Evolutionary conservation across 2,797 vertebrate genomes (phyloP), one percentile per base, ranked within the genome.

Genomic region (Kryptopterus vitreolus): DNA sequence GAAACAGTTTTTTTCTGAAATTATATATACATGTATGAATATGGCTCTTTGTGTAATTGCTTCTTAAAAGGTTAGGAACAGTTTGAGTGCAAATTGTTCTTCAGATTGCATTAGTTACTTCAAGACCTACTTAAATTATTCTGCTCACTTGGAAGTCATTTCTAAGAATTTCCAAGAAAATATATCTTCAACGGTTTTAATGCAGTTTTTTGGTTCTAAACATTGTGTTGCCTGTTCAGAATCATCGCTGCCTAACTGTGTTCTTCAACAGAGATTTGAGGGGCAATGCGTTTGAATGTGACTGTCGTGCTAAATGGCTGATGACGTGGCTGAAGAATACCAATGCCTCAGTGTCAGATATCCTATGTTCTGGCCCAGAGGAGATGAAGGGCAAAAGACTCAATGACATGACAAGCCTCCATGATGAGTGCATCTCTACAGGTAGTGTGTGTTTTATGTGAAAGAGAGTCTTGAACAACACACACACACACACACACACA

Each of bases 231-330:
- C 3, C 20, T 13, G 35, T 4, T 57, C 3, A 74, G 50, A 68
- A 78, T 22, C 53, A 10, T 29, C 33, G 15, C 38, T 71, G 58
- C 53, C 43, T 88, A 63, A 84, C 12, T 71, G 35, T n/a, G 15
- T 81, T 65, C 16, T 81, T 57, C 58, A 50, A 76, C 91, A 99
- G 98, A 89, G 98, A 99, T 88, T 93, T 99, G 91, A 94, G 98
- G 88, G 98, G 98, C 80, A 99, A 99, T 90, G 95, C 94, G 82
- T 96, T 99, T 87, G 95, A 99, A 88, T 99, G 98, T 82, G 96
- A 99, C 92, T 99, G 98, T 91, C 95, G 96, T 85, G 94, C 95
- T 83, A 99, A 99, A 90, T 99, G 98, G 98, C 88, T 99, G 89
- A 97, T 98, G 93, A 91, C 88, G 83, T 99, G 98, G 98, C 87